Conservation (phyloP, 2,113 vertebrate genomes). For the Tinamus guttatus region DNA sequence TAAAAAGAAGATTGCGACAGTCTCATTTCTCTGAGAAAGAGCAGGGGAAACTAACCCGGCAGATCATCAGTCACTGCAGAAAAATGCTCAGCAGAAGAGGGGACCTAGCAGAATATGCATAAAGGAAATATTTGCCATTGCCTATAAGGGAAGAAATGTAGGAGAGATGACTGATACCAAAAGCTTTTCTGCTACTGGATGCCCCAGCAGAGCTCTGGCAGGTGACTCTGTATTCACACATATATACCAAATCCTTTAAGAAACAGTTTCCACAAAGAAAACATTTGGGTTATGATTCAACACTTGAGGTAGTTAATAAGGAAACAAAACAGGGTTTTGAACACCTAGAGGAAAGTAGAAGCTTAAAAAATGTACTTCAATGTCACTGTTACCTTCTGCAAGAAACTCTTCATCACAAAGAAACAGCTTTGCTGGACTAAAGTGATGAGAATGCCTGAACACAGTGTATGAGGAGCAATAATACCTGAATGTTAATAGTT, state of each 20-base stretch:
- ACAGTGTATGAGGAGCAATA: neutral
- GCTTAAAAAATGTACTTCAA: neutral
- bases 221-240: neutral
- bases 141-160: neutral
- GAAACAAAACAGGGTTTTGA: neutral
- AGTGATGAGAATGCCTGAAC: neutral
- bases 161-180: neutral
- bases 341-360: neutral
- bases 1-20: neutral
- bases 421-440: neutral
- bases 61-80: neutral
- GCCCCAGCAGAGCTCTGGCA: neutral
- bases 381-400: accelerated
- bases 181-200: neutral
- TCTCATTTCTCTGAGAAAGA: neutral
- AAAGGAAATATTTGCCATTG: neutral
- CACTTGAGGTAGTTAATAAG: neutral
- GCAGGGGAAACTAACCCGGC: neutral
- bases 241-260: neutral
- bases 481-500: neutral
- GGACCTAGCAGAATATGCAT: too few relatives aligned
- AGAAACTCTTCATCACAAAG: neutral
- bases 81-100: neutral
- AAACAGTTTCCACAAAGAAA: neutral
- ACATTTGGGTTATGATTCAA: neutral